phyloP scores from a whole-genome alignment of 2,113 vertebrate genomes.

The Ailuropoda melanoleuca region DNA sequence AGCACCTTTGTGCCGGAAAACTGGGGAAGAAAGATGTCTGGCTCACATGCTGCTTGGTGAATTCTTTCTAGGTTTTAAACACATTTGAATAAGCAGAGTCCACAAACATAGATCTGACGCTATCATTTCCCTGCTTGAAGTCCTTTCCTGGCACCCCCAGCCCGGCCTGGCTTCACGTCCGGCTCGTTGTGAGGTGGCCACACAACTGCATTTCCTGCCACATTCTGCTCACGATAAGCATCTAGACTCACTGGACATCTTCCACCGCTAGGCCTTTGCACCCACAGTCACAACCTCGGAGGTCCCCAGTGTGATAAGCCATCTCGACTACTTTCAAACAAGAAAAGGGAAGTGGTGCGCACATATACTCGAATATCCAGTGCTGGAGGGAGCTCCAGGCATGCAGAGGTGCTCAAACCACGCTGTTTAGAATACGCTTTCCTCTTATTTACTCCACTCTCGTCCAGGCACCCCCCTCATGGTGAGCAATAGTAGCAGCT shows the following conservation, averaged over 20 bases:
- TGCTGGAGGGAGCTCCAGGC: not conserved
- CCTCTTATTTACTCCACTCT: not conserved
- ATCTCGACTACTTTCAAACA: not conserved
- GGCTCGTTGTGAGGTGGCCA: not conserved
- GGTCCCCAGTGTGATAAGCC: not conserved
- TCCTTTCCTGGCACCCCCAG: not conserved
- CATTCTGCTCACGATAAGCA: not conserved
- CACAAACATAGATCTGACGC: not conserved
- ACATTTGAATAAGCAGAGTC: slow-evolving; percentile 61
- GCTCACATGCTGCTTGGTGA: slow-evolving; percentile 22
- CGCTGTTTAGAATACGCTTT: not conserved
- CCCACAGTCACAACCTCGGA: not conserved
- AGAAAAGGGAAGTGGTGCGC: not conserved
- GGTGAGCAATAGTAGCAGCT: not conserved
- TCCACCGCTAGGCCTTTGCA: not conserved
- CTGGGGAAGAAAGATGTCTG: slow-evolving; percentile 26
- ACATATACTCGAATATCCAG: not conserved
- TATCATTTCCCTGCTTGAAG: not conserved
- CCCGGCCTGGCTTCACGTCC: not conserved
- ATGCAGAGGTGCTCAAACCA: not conserved
- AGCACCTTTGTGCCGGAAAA: slow-evolving; percentile 41
- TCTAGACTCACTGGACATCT: not conserved
- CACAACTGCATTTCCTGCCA: not conserved
- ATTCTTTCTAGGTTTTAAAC: slow-evolving; percentile 75
- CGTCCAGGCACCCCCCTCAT: not conserved